phyloP scores from a whole-genome alignment of 2,113 vertebrate genomes.

The Gymnarchus niloticus region DNA sequence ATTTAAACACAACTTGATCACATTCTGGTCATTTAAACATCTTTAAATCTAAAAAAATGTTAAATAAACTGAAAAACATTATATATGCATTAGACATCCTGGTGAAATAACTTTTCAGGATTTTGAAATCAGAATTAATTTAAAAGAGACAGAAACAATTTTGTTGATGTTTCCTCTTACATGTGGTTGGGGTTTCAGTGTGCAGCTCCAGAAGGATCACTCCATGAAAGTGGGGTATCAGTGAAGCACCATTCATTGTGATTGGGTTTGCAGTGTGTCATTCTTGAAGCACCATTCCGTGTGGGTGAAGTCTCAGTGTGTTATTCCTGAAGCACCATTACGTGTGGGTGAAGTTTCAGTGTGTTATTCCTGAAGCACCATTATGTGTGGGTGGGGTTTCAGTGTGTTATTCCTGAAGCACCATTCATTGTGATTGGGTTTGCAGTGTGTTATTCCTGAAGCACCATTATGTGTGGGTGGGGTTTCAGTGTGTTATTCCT shows the following conservation, averaged over 20 bases:
- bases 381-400: too few species aligned
- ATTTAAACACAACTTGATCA: background rate
- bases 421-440: background rate
- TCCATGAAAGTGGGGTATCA: too few species aligned
- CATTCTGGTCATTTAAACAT: constrained; percentile 12
- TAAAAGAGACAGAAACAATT: background rate
- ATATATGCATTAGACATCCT: background rate
- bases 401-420: background rate
- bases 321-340: too few species aligned
- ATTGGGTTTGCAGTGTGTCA: too few species aligned
- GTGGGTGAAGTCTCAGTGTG: background rate
- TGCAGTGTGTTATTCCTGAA: too few species aligned
- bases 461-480: too few species aligned
- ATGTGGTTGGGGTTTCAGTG: background rate
- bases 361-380: too few species aligned
- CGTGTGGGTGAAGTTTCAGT: too few species aligned
- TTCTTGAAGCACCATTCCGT: background rate
- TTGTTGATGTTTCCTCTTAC: background rate
- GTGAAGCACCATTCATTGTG: too few species aligned
- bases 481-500: too few species aligned
- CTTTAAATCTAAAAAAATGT: background rate
- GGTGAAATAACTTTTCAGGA: background rate
- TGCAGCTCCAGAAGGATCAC: background rate
- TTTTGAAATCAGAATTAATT: constrained; percentile 6
- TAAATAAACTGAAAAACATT: background rate